Evolutionary conservation across 2,113 vertebrate genomes (phyloP).

Genomic region (Amblyornis subalaris): DNA sequence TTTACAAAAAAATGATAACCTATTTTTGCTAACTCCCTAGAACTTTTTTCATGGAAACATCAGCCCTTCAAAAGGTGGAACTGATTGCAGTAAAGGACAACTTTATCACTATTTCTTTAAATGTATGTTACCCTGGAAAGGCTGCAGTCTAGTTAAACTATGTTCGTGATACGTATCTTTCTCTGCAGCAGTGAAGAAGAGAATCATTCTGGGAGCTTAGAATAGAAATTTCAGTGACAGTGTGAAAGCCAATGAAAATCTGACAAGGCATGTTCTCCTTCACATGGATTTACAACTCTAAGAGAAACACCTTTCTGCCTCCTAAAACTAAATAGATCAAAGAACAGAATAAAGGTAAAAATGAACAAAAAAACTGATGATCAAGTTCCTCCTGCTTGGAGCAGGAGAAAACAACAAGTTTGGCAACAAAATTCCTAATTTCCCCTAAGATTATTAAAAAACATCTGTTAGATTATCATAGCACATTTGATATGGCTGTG

Average conservation of each 20-base stretch:
- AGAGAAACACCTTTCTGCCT: background rate
- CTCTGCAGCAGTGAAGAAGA: background rate
- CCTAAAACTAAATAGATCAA: background rate
- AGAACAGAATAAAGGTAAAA: background rate
- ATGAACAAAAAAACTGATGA: background rate
- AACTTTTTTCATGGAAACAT: background rate
- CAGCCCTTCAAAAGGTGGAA: background rate
- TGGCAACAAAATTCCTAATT: background rate
- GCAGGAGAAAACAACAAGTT: background rate
- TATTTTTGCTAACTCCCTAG: background rate
- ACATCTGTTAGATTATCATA: background rate
- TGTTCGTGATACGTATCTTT: background rate
- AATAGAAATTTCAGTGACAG: background rate
- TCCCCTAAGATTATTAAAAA: background rate
- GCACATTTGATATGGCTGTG: background rate
- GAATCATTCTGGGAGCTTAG: background rate
- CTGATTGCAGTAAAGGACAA: background rate
- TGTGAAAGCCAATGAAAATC: background rate
- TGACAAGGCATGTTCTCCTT: background rate
- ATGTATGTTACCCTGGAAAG: background rate
- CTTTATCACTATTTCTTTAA: background rate
- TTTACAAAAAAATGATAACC: background rate
- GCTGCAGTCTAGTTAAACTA: background rate
- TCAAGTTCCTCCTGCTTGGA: background rate
- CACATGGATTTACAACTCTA: background rate